Evolutionary conservation across 2,113 vertebrate species (phyloP).

Genomic region (Gopherus flavomarginatus): DNA sequence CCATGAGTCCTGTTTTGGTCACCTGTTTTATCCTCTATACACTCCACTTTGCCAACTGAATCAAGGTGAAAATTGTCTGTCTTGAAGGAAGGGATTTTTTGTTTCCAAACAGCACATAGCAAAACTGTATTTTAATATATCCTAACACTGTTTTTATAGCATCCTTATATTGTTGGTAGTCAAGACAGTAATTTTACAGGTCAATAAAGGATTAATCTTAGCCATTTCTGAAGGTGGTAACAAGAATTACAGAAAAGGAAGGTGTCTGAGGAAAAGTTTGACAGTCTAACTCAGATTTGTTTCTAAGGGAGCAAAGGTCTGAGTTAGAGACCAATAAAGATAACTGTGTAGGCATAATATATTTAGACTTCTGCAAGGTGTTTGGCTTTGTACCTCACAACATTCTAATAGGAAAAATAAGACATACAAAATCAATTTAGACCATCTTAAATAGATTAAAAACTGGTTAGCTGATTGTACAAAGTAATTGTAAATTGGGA

Average conservation of each 20-base stretch:
- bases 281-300: constrained; percentile 8
- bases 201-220: background rate
- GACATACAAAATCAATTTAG: background rate
- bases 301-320: constrained; percentile 22
- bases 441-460: constrained; percentile 20
- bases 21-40: background rate
- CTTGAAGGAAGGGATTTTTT: background rate
- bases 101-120: background rate
- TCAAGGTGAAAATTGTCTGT: background rate
- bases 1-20: accelerated
- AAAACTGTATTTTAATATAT: background rate
- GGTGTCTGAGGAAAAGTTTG: background rate
- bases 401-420: background rate
- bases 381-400: background rate
- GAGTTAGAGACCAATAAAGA: constrained; percentile 22
- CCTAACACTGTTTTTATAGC: background rate
- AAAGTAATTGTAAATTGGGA: constrained; percentile 8
- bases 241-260: background rate
- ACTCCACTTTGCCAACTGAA: background rate
- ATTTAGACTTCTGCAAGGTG: background rate
- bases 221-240: background rate
- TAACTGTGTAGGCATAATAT: background rate
- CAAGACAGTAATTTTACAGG: background rate
- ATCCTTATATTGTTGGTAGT: background rate
- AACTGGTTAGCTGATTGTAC: constrained; percentile 46